Evolutionary conservation across 2,888 invertebrate genomes (phyloP), one percentile per base, ranked within the genome.

Genomic region (Pheosia gnoma): DNA sequence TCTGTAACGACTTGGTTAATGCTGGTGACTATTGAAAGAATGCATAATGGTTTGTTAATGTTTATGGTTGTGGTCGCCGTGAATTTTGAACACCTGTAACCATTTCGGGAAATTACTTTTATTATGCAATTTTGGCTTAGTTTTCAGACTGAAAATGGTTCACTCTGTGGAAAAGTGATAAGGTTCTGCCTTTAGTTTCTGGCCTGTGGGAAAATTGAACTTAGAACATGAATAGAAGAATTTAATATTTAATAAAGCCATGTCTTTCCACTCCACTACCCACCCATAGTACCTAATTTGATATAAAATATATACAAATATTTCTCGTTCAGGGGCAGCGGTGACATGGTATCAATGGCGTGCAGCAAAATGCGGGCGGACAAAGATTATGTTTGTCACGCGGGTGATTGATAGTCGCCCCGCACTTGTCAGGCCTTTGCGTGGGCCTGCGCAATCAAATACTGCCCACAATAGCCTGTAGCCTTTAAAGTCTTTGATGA

Each of bases 361-460:
- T 72, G 80, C 81, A 80, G 77, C 83, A 83, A 86, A 86, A 86
- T 85, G 79, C 75, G 79, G 74, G 70, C 59, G 63, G 74, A 81
- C 82, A 88, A 90, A 88, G 87, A 83, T 87, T 88, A 73, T 86
- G 89, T 89, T 68, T 79, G 90, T 91, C 91, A 91, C 83, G 79
- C 65, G 58, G 60, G 79, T 92, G 93, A 93, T 92, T 90, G 91
- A 93, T 91, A 85, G 75, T 57, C 54, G 58, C 58, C 72, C 68
- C 74, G 72, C 68, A 69, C 70, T 68, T 68, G 70, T 65, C 65
- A 71, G 41, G 39, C 74, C 78, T 75, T 81, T 84, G 85, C 84
- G 77, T 83, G 77, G 75, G 71, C 72, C 77, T 11, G 78, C 82
- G 83, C 81, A 80, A 84, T 80, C 82, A 81, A 84, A 86, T 79